Conservation (phyloP, 2,113 vertebrate genomes). For the Mesitornis unicolor region DNA sequence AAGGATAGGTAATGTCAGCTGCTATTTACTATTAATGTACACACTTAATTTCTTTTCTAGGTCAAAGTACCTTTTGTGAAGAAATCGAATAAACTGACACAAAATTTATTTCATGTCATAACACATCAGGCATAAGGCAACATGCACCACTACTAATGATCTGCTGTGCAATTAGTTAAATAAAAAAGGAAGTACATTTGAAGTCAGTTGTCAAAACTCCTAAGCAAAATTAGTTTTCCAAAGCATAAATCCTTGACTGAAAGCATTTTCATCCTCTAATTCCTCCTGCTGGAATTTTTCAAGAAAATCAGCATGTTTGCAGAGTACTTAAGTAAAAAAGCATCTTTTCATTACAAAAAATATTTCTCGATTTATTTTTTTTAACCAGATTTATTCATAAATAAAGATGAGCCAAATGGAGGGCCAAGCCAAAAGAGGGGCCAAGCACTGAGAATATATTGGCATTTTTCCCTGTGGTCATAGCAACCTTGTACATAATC, state of each 20-base stretch:
- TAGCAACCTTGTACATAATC: constrained; percentile 10
- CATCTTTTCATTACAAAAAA: constrained; percentile 16
- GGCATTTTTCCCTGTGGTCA: neutral
- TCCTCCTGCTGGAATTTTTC: neutral
- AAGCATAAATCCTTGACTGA: neutral
- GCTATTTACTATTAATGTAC: neutral
- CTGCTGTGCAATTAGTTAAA: neutral
- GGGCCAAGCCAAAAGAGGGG: constrained; percentile 28
- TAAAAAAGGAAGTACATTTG: neutral
- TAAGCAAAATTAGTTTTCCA: neutral
- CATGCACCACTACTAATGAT: neutral
- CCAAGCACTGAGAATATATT: neutral
- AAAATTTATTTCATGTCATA: neutral
- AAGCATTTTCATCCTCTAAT: neutral
- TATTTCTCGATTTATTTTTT: neutral
- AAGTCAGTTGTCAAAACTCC: neutral
- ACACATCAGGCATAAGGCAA: neutral
- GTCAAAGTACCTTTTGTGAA: neutral
- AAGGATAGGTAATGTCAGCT: neutral
- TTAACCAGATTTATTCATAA: constrained; percentile 4
- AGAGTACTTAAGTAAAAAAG: constrained; percentile 6
- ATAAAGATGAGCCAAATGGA: constrained; percentile 48
- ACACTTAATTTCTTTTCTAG: neutral
- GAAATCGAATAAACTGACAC: neutral
- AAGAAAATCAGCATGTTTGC: neutral